Conservation (phyloP, 2,113 vertebrate genomes). For the Buteo buteo region DNA sequence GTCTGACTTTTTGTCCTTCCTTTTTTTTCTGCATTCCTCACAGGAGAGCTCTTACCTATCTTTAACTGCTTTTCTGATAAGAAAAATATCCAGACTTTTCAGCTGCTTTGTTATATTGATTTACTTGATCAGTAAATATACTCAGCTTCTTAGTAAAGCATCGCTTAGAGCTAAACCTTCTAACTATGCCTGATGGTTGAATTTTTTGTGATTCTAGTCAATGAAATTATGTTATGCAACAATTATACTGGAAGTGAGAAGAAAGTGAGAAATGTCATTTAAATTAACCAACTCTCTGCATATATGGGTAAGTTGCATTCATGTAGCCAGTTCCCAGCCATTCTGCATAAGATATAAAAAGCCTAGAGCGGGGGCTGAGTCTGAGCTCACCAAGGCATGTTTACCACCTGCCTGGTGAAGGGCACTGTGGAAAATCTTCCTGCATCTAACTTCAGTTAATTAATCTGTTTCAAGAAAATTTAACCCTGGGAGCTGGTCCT, state of each 20-base stretch:
- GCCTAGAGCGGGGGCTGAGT: accelerated
- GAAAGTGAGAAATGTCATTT: neutral
- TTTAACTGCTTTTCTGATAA: neutral
- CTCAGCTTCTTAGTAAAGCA: neutral
- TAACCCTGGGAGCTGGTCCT: neutral
- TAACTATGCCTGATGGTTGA: neutral
- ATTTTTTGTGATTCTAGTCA: neutral
- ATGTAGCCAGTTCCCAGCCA: neutral
- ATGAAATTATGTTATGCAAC: neutral
- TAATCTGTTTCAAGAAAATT: neutral
- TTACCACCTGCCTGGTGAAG: neutral
- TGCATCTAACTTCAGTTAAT: neutral
- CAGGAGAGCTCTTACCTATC: neutral
- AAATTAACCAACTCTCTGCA: neutral
- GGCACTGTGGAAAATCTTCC: neutral
- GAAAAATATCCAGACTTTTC: neutral
- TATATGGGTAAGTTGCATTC: neutral
- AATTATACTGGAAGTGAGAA: neutral
- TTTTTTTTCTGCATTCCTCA: neutral
- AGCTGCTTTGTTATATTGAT: neutral
- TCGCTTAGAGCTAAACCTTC: neutral
- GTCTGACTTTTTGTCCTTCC: neutral
- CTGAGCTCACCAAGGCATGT: neutral
- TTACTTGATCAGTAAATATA: neutral
- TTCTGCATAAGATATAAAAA: neutral